Base-by-base conservation (phyloP, 2,888 invertebrate genomes). In the Tenthredo notha region DNA sequence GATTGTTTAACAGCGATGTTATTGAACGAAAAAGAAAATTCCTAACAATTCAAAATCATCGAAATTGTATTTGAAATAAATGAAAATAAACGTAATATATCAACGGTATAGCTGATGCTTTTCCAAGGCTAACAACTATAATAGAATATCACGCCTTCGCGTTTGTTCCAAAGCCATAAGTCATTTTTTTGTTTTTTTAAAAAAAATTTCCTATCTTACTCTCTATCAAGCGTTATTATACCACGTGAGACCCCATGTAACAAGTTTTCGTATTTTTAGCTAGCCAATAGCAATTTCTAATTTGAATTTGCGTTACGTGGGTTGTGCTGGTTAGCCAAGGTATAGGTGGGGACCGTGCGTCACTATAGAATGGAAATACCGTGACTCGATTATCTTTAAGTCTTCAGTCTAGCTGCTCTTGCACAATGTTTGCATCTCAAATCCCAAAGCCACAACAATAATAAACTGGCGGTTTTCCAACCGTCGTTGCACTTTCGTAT, bases 301-400 rank as follows among this genome's bases (percentile, higher is more conserved):
- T 61, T 61, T 61, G 25, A 61, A 61, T 61, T 61, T 18, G 21
- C 61, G 10, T 25, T 25, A 25, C 25, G 61, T 61, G 25, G 21
- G 61, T 9, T 61, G 61, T 21, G 37, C 61, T 21, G 61, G 61
- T 25, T 61, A 61, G 61, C 61, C 21, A 25, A 12, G 25, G 21
- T 12, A 21, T 21, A n/a, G 6, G 54, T 0, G 4, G 12, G 10
- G 25, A 61, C 61, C 61, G 25, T 12, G 25, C 61, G 61, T 61
- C 61, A 61, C 61, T 61, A 54, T 54, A 25, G 25, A 61, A 25
- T 61, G 61, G 61, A 61, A 61, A 61, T 61, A 61, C 61, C 61
- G 25, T 25, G 61, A 12, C 61, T 61, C 25, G 9, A 61, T 61
- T 21, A 12, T 25, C 61, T 25, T 3, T 25, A 12, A 61, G 2